Evolutionary conservation across 2,888 invertebrate genomes (phyloP).

Genomic region (Zele albiditarsus): DNA sequence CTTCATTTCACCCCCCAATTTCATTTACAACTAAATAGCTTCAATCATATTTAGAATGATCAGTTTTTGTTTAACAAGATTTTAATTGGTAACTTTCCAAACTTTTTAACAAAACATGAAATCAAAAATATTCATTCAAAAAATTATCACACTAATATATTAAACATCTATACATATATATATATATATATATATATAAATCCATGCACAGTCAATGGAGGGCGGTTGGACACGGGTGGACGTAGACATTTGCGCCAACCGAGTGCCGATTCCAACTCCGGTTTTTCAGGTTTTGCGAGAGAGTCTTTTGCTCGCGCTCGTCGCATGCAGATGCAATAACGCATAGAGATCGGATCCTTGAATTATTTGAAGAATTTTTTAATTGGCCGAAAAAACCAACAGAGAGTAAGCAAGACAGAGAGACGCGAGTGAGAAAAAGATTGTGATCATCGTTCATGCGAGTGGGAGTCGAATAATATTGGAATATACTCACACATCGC

Average conservation of each 20-base stretch:
- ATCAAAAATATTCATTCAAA: too few species aligned
- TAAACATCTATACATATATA: neutral
- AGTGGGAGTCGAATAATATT: conserved; percentile 43
- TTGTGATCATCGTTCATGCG: conserved; percentile 33
- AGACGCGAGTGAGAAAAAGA: conserved; percentile 43
- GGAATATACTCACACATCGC: conserved; percentile 6
- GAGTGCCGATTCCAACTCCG: conserved; percentile 54
- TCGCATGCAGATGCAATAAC: conserved; percentile 49
- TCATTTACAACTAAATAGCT: too few species aligned
- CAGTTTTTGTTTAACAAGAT: too few species aligned
- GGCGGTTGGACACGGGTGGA: conserved; percentile 18
- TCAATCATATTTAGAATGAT: too few species aligned
- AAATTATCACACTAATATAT: too few species aligned
- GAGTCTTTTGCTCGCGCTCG: conserved; percentile 21
- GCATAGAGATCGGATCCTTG: conserved; percentile 56
- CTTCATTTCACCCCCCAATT: too few species aligned
- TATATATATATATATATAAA: conserved; percentile 8
- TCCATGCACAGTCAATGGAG: neutral
- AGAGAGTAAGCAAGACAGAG: neutral
- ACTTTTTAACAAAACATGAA: too few species aligned
- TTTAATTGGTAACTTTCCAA: too few species aligned
- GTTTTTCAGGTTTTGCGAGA: conserved; percentile 53
- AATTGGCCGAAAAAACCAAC: conserved; percentile 48
- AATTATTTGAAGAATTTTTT: conserved; percentile 57
- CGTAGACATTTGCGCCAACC: conserved; percentile 44